phyloP scores from a whole-genome alignment of 2,113 vertebrate species.

The Polyodon spathula region DNA sequence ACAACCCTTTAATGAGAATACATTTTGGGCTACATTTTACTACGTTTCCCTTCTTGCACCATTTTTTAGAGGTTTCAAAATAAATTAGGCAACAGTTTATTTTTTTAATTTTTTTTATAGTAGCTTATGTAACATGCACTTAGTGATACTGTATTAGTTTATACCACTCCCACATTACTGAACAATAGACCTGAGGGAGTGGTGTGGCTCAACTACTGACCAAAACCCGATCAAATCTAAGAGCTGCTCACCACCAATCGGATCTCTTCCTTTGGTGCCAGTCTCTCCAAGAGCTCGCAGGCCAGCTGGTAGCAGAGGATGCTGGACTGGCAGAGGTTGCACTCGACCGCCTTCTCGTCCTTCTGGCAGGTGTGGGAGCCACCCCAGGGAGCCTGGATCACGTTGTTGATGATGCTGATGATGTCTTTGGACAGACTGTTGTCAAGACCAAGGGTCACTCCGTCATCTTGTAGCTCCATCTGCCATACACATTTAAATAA shows the following conservation, averaged over 20 bases:
- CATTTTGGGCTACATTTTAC: too few relatives aligned
- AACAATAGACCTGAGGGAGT: background rate
- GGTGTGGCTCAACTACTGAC: conserved; percentile 4
- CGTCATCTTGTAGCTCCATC: conserved; percentile 98
- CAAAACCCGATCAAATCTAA: too few relatives aligned
- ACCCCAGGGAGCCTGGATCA: conserved; percentile 96
- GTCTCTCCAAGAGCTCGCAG: conserved; percentile 85
- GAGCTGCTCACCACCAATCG: conserved; percentile 97
- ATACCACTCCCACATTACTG: too few relatives aligned
- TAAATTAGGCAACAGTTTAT: background rate
- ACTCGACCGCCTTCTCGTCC: conserved; percentile 85
- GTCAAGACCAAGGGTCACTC: conserved; percentile 86
- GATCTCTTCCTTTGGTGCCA: conserved; percentile 92
- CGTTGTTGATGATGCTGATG: conserved; percentile 94
- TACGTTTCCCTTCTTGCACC: too few relatives aligned
- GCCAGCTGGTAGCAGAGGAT: conserved; percentile 96
- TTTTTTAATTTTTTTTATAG: too few relatives aligned
- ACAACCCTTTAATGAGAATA: too few relatives aligned
- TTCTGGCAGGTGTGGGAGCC: conserved; percentile 96
- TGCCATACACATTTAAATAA: conserved; percentile 39
- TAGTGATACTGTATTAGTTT: too few relatives aligned
- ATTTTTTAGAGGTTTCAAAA: too few relatives aligned
- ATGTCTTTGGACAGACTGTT: conserved; percentile 88
- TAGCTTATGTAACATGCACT: too few relatives aligned
- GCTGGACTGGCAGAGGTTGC: conserved; percentile 91